Evolutionary conservation across 2,113 vertebrate species (phyloP), one percentile per base, ranked within the genome.

Genomic region (Aptenodytes patagonicus): DNA sequence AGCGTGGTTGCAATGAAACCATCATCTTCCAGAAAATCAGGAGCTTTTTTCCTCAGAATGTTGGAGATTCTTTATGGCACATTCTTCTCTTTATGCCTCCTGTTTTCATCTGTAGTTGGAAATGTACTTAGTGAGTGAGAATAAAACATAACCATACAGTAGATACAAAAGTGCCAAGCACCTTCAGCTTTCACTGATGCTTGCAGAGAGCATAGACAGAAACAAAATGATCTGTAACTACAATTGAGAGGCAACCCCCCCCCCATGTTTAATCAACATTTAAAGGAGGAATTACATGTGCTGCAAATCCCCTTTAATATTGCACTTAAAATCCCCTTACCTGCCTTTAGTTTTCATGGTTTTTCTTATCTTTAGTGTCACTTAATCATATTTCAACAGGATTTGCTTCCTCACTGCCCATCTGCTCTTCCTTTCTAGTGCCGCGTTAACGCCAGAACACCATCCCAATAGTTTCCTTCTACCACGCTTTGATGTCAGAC

Each of bases 381-480:
- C 64, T 77, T 96, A 85, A 87, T 93, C 87, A 46, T 28, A 36
- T 95, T 94, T 93, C 83, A 91, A 18, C 46, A 92, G 91, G 54
- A 93, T 62, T 91, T 94, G 18, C 42, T 92, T 92, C 90, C 62
- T 58, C 3, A 1, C 52, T 93, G 85, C 52, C 92, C 78, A 70
- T 92, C 76, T 92, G 54, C 84, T 94, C 34, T 87, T 85, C 36
- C 60, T 94, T 92, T 93, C 94, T 88, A 57, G 69, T 70, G 69
- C 57, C 9, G 5, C 10, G 11, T 88, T 83, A 83, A 66, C 77
- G 47, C 54, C 85, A 68, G 61, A 93, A 21, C 25, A 69, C 42
- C 55, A 32, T 55, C 91, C 58, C n/a, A 68, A 9, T 1, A 13
- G 66, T 76, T 94, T 60, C 18, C 65, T 80, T 85, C 82, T 54